These are phyloP conservation scores for Zelleria hepariella DNA, from an alignment of 2,888 invertebrate genomes.

Conservation along the genomic window DNA sequence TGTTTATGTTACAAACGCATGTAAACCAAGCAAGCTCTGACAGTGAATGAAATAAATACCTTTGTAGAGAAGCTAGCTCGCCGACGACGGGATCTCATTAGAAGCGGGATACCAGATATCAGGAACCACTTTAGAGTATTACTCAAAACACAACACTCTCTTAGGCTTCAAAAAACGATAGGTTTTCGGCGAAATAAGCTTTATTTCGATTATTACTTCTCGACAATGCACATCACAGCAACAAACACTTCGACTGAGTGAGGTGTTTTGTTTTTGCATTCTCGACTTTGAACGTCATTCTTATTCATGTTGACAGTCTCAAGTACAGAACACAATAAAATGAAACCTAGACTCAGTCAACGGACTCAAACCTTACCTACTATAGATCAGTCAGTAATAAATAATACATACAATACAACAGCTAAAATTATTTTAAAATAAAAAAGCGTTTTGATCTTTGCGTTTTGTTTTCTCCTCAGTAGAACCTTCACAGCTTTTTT, in stretches of 20 bases:
- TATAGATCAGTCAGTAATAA: too few species aligned
- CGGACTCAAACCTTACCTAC: too few species aligned
- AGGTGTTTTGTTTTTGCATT: background rate
- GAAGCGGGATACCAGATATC: background rate
- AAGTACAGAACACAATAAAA: too few species aligned
- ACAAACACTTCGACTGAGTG: background rate
- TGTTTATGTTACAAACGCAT: background rate
- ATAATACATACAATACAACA: too few species aligned
- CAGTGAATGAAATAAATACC: background rate
- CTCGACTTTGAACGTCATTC: too few species aligned
- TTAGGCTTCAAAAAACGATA: background rate
- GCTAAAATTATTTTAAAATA: too few species aligned
- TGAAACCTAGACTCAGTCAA: too few species aligned
- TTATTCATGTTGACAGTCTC: too few species aligned
- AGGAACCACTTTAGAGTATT: background rate
- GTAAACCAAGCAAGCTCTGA: background rate
- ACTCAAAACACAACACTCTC: background rate
- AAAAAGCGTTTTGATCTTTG: too few species aligned
- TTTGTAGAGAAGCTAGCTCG: background rate
- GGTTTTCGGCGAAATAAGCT: background rate
- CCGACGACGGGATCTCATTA: background rate
- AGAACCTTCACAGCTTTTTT: too few species aligned
- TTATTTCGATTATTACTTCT: background rate
- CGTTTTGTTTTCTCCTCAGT: too few species aligned
- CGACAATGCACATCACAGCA: background rate